These are phyloP conservation scores for Chaetophractus vellerosus DNA, from an alignment of 2,797 vertebrate genomes.

Conservation along the genomic window DNA sequence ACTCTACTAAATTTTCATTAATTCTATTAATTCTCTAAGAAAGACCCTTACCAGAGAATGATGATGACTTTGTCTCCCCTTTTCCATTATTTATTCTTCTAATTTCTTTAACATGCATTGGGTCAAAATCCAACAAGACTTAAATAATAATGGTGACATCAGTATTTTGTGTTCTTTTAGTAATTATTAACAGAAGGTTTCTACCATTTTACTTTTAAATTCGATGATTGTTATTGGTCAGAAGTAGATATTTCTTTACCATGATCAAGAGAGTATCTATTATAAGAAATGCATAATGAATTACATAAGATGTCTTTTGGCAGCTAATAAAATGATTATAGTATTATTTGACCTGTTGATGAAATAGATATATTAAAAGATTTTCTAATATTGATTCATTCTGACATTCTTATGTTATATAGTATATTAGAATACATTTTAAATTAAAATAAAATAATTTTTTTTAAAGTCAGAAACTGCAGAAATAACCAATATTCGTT, in stretches of 20 bases:
- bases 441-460: not conserved
- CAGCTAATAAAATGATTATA: slow-evolving; percentile 52
- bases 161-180: slow-evolving; percentile 67
- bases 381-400: slow-evolving; percentile 42
- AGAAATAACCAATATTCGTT: slow-evolving; percentile 8
- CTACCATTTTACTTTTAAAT: slow-evolving; percentile 74
- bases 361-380: slow-evolving; percentile 68
- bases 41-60: slow-evolving; percentile 64
- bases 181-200: slow-evolving; percentile 66
- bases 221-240: slow-evolving; percentile 62
- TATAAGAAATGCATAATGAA: slow-evolving; percentile 70
- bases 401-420: slow-evolving; percentile 37
- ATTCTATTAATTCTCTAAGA: slow-evolving; percentile 73
- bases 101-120: slow-evolving; percentile 70
- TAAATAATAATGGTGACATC: slow-evolving; percentile 68
- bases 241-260: slow-evolving; percentile 67
- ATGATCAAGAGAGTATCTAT: slow-evolving; percentile 68
- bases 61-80: slow-evolving; percentile 68
- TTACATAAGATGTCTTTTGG: slow-evolving; percentile 52
- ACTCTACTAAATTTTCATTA: slow-evolving; percentile 61
- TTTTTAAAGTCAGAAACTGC: slow-evolving; percentile 49
- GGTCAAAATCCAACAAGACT: slow-evolving; percentile 65
- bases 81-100: slow-evolving; percentile 67
- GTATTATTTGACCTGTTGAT: slow-evolving; percentile 6
- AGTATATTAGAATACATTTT: slow-evolving; percentile 42